Percentiles rank a stretch among this genome's conserved stretches.
phyloP scores from a whole-genome alignment of 1,140 invertebrate species.

The Pogonus chalceus region DNA sequence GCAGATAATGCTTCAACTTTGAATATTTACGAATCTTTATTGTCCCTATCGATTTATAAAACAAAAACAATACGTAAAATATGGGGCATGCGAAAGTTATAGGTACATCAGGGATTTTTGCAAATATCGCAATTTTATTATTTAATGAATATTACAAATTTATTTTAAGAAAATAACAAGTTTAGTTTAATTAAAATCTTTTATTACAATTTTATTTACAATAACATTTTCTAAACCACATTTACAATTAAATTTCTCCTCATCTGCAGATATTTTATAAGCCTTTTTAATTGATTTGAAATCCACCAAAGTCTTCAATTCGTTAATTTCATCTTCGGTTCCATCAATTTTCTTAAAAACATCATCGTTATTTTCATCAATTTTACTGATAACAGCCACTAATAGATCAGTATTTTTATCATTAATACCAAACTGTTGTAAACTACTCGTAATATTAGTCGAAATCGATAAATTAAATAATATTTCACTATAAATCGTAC shows the following conservation, averaged over 20 bases:
- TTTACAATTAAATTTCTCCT: conserved; percentile 38
- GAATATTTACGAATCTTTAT: too few relatives aligned
- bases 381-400: conserved; percentile 41
- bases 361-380: conserved; percentile 29
- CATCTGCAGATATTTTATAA: conserved; percentile 36
- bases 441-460: conserved; percentile 55
- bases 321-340: conserved; percentile 16
- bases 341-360: conserved; percentile 40
- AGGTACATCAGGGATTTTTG: too few relatives aligned
- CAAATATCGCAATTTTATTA: too few relatives aligned
- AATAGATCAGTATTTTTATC: conserved; percentile 45
- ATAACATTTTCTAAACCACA: conserved; percentile 46
- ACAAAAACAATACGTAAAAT: too few relatives aligned
- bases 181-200: too few relatives aligned
- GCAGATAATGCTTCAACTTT: too few relatives aligned
- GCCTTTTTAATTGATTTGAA: conserved; percentile 30
- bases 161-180: too few relatives aligned
- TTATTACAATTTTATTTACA: conserved; percentile 49
- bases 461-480: conserved; percentile 56
- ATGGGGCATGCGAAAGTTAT: too few relatives aligned
- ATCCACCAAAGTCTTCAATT: neutral
- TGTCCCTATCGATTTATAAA: too few relatives aligned
- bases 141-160: too few relatives aligned
- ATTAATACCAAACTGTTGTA: conserved; percentile 52
- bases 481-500: conserved; percentile 53